Percentiles rank a stretch among this genome's conserved stretches.
These are phyloP conservation scores for Falco biarmicus DNA, from an alignment of 2,797 vertebrate genomes.

Conservation along the genomic window DNA sequence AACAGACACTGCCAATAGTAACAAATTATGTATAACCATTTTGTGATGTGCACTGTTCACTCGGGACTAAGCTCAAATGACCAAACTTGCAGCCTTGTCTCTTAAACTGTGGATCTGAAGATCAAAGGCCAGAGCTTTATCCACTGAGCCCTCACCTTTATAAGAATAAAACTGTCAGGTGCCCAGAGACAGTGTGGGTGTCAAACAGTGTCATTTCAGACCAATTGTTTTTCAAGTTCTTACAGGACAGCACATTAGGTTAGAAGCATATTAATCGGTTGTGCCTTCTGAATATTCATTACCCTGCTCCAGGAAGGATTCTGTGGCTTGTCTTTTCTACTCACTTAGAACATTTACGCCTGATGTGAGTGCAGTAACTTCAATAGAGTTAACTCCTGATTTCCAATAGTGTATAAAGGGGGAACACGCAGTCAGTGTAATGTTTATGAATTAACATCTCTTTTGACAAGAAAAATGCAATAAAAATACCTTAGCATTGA, in stretches of 20 bases:
- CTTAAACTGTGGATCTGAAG: constrained; percentile 43
- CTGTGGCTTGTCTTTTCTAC: background rate
- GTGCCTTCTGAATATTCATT: constrained; percentile 53
- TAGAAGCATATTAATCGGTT: constrained; percentile 60
- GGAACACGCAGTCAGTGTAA: background rate
- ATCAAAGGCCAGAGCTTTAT: constrained; percentile 44
- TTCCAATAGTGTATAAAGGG: background rate
- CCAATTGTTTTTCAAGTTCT: constrained; percentile 63
- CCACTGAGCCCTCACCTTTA: constrained; percentile 35
- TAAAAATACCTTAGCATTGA: background rate
- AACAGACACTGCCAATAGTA: constrained; percentile 54
- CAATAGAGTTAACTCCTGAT: background rate
- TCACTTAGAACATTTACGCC: background rate
- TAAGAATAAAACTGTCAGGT: constrained; percentile 58
- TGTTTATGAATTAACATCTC: background rate
- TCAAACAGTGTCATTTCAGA: constrained; percentile 41
- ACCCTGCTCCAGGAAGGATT: constrained; percentile 4
- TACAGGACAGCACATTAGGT: constrained; percentile 60
- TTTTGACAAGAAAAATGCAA: background rate
- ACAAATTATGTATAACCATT: constrained; percentile 62
- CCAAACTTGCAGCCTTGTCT: constrained; percentile 35
- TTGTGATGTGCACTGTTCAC: constrained; percentile 40
- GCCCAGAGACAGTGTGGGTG: constrained; percentile 17
- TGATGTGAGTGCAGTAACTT: background rate
- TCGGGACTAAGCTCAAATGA: constrained; percentile 50